phyloP scores from a whole-genome alignment of 2,113 vertebrate genomes.

The Petromus typicus region DNA sequence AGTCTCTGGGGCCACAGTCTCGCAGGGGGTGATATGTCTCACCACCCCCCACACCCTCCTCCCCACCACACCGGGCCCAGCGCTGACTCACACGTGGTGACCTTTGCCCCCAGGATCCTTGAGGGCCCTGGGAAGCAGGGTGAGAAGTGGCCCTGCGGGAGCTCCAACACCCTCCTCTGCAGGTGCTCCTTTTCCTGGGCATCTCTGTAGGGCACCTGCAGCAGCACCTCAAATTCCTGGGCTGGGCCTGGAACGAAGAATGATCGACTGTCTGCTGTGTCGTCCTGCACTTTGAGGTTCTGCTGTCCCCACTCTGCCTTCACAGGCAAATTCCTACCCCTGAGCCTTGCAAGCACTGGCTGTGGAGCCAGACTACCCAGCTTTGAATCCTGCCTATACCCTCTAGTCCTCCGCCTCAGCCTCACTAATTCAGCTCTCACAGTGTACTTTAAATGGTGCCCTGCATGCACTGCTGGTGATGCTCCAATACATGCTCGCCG shows the following conservation, averaged over 20 bases:
- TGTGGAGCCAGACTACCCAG: background rate
- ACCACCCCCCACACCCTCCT: background rate
- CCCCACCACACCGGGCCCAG: background rate
- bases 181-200: conserved; percentile 58
- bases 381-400: background rate
- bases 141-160: background rate
- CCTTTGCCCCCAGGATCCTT: conserved; percentile 60
- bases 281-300: background rate
- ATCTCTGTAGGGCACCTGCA: conserved; percentile 70
- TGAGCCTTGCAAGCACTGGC: no score
- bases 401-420: background rate
- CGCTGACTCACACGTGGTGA: conserved; percentile 69
- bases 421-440: background rate
- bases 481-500: background rate
- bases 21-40: background rate
- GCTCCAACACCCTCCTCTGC: conserved; percentile 47
- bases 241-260: background rate
- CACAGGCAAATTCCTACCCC: background rate
- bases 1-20: background rate
- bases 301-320: background rate
- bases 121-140: background rate
- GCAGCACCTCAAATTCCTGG: conserved; percentile 72
- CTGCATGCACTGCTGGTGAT: background rate
- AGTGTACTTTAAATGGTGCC: background rate
- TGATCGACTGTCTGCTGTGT: background rate